Base-by-base conservation (phyloP, 2,797 vertebrate genomes). In the Cyclura pinguis region DNA sequence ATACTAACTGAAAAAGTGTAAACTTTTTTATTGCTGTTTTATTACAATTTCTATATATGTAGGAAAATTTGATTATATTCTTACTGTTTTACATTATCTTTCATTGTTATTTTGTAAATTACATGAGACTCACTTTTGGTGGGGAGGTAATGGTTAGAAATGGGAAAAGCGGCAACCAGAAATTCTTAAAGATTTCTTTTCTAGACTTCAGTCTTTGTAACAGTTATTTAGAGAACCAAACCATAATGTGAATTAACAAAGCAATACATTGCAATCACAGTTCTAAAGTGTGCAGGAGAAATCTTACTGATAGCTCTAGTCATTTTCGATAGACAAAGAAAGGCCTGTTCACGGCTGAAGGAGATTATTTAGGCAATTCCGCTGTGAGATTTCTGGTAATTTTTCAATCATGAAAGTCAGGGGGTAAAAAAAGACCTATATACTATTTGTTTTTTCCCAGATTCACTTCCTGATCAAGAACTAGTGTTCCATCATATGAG, bases 251-350 rank as follows among this genome's bases (percentile, higher is more conserved):
- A 62, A 80, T 80, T 52, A 29, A 69, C 52, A 80, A 80, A 27
- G 4, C 74, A 80, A 55, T 27, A 59, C 7, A 1, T 27, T 57
- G 4, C 22, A 77, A 35, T 32, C 8, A 12, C 22, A 62, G 57
- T 82, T 82, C 67, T 73, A 73, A 88, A 47, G 18, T 29, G 67
- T 67, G 67, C 76, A 67, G 76, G 38, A 67, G 57, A 80, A 64
- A 24, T 64, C 22, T 84, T 72, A 64, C 81, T 9, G 52, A 83
- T 88, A 50, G 10, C 20, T 4, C 57, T 59, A 57, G 29, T 89
- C 42, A 89, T 72, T 18, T 89, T 87, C 38, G 59, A 78, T 74
- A 84, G 38, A 85, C 42, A 87, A 89, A 90, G 10, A 35, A 91
- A 83, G 14, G 86, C 3, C 4, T 2, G 0, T 20, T 89, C 81